Evolutionary conservation across 2,797 vertebrate species (phyloP).

Genomic region (Gymnothorax reevesii): DNA sequence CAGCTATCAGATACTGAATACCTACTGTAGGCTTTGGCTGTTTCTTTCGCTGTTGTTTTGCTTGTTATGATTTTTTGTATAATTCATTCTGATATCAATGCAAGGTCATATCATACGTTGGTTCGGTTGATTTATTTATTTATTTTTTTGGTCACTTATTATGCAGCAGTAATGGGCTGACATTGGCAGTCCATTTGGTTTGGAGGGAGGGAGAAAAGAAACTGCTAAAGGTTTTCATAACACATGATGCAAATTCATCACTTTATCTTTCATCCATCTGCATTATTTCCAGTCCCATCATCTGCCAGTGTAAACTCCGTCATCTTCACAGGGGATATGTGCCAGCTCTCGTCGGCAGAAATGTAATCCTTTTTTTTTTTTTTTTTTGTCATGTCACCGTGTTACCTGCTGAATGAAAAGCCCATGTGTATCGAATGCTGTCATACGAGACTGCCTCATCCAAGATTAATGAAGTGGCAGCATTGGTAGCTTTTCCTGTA

Average conservation of each 20-base stretch:
- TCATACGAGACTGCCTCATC: conserved; percentile 30
- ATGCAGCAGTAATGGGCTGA: neutral
- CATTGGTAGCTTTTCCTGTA: conserved; percentile 63
- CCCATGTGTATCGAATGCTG: conserved; percentile 68
- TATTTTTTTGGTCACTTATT: neutral
- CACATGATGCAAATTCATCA: conserved; percentile 44
- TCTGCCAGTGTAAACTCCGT: conserved; percentile 61
- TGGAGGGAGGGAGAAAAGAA: conserved; percentile 15
- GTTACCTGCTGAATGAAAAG: conserved; percentile 50
- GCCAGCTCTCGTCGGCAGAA: conserved; percentile 63
- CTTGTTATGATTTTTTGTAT: neutral
- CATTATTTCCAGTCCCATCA: conserved; percentile 60
- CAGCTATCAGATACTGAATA: conserved; percentile 5
- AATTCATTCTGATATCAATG: neutral
- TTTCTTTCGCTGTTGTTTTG: neutral
- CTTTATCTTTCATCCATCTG: conserved; percentile 61
- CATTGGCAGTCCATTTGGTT: neutral
- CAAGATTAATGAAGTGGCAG: conserved; percentile 62
- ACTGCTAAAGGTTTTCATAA: conserved; percentile 45
- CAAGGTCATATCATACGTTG: too few relatives aligned
- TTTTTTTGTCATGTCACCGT: conserved; percentile 59
- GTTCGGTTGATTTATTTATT: neutral
- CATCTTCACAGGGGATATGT: conserved; percentile 66
- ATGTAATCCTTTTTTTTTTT: conserved; percentile 70
- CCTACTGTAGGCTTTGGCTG: neutral